phyloP scores from a whole-genome alignment of 2,888 invertebrate genomes.

The Thymelicus acteon region DNA sequence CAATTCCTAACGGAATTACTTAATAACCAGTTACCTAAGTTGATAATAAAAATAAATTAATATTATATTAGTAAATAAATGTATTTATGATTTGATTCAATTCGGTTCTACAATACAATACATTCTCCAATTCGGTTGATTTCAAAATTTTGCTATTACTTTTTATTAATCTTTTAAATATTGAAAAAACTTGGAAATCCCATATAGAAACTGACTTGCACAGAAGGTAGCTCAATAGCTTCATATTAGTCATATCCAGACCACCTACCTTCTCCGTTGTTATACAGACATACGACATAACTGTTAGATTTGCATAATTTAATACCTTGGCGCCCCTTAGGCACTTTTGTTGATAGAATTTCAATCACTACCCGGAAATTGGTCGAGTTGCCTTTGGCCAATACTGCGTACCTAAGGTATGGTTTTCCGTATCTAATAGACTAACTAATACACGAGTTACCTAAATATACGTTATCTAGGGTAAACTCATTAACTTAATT shows the following conservation, averaged over 20 bases:
- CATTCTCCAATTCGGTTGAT: too few relatives aligned
- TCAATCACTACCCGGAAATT: constrained; percentile 16
- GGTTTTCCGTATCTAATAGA: neutral
- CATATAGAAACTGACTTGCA: too few relatives aligned
- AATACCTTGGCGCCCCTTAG: constrained; percentile 15
- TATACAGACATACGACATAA: neutral
- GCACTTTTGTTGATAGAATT: constrained; percentile 10
- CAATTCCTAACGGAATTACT: constrained; percentile 12
- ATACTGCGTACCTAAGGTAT: constrained; percentile 23
- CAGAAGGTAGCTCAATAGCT: too few relatives aligned
- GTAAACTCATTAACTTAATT: too few relatives aligned
- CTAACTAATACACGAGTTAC: too few relatives aligned
- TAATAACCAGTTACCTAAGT: neutral
- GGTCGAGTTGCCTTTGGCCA: constrained; percentile 12
- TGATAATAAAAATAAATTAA: neutral
- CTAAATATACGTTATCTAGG: too few relatives aligned
- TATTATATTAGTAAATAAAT: too few relatives aligned
- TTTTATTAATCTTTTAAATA: too few relatives aligned
- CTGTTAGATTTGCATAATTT: constrained; percentile 27
- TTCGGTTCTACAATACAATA: too few relatives aligned
- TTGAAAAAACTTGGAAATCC: too few relatives aligned
- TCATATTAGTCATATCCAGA: neutral
- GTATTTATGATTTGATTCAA: too few relatives aligned
- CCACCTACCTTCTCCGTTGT: neutral
- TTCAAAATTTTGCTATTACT: too few relatives aligned